These are phyloP conservation scores for Drosophila trapezifrons DNA, from an alignment of 1,140 invertebrate species.

Conservation along the genomic window DNA sequence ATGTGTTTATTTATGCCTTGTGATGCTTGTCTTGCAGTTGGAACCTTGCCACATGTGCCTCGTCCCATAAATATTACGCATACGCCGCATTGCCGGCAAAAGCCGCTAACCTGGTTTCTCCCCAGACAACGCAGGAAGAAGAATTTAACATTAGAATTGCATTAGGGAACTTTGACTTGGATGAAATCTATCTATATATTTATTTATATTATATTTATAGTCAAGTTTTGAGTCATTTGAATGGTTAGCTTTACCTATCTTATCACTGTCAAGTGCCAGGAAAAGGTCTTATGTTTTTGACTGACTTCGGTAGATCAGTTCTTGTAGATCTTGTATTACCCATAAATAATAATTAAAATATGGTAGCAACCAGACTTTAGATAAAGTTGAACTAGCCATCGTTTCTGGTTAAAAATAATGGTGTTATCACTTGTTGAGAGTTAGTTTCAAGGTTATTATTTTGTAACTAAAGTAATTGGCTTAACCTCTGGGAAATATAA, in stretches of 20 bases:
- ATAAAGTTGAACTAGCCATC: neutral
- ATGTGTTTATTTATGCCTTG: conserved; percentile 76
- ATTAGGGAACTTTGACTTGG: neutral
- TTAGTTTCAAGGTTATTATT: neutral
- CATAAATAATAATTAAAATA: conserved; percentile 13
- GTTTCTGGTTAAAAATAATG: neutral
- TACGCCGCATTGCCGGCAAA: conserved; percentile 57
- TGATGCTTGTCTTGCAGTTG: conserved; percentile 48
- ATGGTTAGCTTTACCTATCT: conserved; percentile 14
- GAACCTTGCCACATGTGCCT: conserved; percentile 72
- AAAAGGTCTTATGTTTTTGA: neutral
- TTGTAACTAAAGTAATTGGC: neutral
- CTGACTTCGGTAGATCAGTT: conserved; percentile 1
- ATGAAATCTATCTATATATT: too few species aligned
- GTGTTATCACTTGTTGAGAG: neutral
- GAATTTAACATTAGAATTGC: conserved; percentile 42
- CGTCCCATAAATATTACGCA: conserved; percentile 70
- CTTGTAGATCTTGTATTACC: neutral
- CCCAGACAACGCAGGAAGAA: conserved; percentile 41
- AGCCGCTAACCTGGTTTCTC: conserved; percentile 67
- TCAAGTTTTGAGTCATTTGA: neutral
- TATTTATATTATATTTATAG: too few species aligned
- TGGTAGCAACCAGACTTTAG: neutral
- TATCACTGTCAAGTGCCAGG: conserved; percentile 1
- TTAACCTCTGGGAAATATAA: neutral